phyloP scores from a whole-genome alignment of 2,797 vertebrate species.

The Jordanella pulchra region DNA sequence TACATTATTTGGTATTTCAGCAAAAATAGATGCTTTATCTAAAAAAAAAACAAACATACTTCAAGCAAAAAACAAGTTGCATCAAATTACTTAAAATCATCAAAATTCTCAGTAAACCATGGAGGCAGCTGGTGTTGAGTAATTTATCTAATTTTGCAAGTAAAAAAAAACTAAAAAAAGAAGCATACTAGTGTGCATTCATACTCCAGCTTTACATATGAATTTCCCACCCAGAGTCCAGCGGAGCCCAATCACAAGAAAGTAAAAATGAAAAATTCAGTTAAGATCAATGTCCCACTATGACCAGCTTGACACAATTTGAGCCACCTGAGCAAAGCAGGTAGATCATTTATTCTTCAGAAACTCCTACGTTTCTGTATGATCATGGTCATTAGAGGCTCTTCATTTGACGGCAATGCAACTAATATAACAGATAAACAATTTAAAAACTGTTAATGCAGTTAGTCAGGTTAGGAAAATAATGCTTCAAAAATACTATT shows the following conservation, averaged over 20 bases:
- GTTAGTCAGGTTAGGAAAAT: neutral
- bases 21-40: too few relatives aligned
- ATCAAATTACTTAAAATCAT: too few relatives aligned
- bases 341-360: neutral
- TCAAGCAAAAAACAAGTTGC: too few relatives aligned
- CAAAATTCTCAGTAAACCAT: too few relatives aligned
- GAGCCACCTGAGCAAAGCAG: neutral
- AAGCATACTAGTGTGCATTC: too few relatives aligned
- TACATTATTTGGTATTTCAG: neutral
- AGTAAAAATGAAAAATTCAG: neutral
- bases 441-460: neutral
- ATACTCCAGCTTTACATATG: neutral
- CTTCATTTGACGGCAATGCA: neutral
- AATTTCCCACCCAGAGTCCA: neutral
- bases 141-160: too few relatives aligned
- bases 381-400: neutral
- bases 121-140: too few relatives aligned
- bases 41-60: too few relatives aligned
- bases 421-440: neutral
- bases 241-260: neutral
- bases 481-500: neutral
- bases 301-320: neutral
- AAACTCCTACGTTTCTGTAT: neutral
- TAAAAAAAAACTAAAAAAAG: too few relatives aligned
- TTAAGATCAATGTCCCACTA: neutral